Conservation (phyloP, 2,888 invertebrate species). For the Craniophora ligustri region DNA sequence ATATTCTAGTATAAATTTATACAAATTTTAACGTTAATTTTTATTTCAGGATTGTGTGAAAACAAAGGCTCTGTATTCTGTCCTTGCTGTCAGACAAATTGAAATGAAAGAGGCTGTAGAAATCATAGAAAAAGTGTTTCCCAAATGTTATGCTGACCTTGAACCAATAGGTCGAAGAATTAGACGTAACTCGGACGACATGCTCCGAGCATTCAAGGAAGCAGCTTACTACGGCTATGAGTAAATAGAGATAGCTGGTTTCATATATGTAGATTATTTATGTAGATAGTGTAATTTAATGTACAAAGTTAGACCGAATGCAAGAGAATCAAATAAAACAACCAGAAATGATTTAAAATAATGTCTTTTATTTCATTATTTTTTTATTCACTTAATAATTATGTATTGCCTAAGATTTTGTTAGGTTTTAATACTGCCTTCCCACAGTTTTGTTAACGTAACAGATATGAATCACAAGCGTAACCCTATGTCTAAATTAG, state of each 20-base stretch:
- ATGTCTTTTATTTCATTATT: slow-evolving; percentile 87
- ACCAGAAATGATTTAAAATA: slow-evolving; percentile 79
- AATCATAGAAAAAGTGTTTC: slow-evolving; percentile 95
- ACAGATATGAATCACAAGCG: slow-evolving; percentile 55
- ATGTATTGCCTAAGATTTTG: slow-evolving; percentile 72
- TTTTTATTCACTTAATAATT: slow-evolving; percentile 70
- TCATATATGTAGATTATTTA: background rate
- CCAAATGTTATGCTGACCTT: slow-evolving; percentile 96
- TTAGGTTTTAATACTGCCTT: slow-evolving; percentile 73
- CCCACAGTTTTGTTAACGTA: slow-evolving; percentile 57
- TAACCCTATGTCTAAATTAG: slow-evolving; percentile 48
- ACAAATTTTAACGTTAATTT: slow-evolving; percentile 2
- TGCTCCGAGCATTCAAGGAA: slow-evolving; percentile 93
- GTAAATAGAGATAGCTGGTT: slow-evolving; percentile 42
- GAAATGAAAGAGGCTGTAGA: slow-evolving; percentile 91
- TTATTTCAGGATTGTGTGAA: slow-evolving; percentile 94
- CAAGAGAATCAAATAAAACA: slow-evolving; percentile 69
- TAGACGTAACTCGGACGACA: slow-evolving; percentile 92
- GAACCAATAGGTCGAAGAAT: slow-evolving; percentile 96
- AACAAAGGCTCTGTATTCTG: slow-evolving; percentile 94
- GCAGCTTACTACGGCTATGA: slow-evolving; percentile 94
- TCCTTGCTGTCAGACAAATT: slow-evolving; percentile 94
- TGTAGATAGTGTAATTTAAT: slow-evolving; percentile 34
- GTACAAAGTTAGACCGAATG: slow-evolving; percentile 51
- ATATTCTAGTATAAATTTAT: no score